phyloP scores from a whole-genome alignment of 2,113 vertebrate genomes.

The Dinomys branickii region DNA sequence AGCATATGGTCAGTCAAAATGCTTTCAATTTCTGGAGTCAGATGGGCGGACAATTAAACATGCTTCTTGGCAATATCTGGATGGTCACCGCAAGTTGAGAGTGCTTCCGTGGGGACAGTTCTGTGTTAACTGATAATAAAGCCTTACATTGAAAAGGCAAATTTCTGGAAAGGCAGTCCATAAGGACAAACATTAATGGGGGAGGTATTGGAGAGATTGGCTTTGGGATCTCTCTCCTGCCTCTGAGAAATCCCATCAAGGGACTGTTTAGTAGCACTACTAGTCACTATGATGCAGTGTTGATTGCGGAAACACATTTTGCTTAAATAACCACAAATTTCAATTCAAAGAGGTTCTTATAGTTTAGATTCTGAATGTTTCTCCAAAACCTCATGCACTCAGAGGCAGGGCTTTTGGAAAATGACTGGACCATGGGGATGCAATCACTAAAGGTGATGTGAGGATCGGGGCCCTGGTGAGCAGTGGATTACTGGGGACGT shows the following conservation, averaged over 20 bases:
- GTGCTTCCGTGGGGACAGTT: background rate
- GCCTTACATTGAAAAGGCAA: background rate
- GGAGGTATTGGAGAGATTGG: background rate
- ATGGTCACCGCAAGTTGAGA: background rate
- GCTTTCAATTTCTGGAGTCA: background rate
- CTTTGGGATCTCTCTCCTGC: background rate
- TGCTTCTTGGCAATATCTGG: background rate
- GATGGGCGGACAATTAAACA: background rate
- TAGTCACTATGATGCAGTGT: background rate
- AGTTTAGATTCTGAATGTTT: background rate
- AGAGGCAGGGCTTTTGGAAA: background rate
- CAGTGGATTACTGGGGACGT: background rate
- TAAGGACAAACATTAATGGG: background rate
- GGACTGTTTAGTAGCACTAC: background rate
- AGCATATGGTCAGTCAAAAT: background rate
- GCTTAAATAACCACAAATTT: conserved; percentile 27
- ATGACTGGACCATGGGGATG: background rate
- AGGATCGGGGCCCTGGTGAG: background rate
- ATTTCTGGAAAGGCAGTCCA: background rate
- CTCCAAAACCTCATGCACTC: background rate
- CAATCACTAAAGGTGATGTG: background rate
- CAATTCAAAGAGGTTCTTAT: background rate
- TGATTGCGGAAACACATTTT: background rate
- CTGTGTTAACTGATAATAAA: conserved; percentile 29
- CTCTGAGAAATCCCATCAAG: background rate